A percentile compares a stretch with the other conserved stretches of the same genome.
Conservation (phyloP, 2,113 vertebrate genomes). For the Dipodomys stephensi region DNA sequence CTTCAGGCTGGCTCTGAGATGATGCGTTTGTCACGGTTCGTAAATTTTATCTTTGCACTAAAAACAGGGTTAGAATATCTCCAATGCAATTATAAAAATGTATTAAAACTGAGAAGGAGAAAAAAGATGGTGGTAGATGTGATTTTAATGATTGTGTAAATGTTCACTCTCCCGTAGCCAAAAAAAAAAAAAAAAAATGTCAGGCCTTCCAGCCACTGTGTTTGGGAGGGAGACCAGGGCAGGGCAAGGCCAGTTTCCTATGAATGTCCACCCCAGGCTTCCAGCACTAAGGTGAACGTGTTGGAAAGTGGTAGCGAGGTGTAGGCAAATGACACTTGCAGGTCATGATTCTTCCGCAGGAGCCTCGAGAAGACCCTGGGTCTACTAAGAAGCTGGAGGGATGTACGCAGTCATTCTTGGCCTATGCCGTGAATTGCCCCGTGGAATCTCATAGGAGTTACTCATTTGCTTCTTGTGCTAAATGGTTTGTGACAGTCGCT, state of each 20-base stretch:
- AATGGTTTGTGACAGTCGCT: neutral
- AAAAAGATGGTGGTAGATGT: slow-evolving; percentile 87
- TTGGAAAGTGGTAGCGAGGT: neutral
- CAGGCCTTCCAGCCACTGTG: slow-evolving; percentile 44
- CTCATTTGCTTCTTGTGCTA: neutral
- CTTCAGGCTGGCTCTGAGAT: slow-evolving; percentile 86
- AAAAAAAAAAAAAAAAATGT: slow-evolving; percentile 77
- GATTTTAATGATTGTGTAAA: slow-evolving; percentile 90
- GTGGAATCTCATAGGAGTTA: neutral
- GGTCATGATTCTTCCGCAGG: neutral
- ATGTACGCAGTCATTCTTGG: neutral
- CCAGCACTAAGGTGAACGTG: neutral
- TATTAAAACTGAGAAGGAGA: slow-evolving; percentile 89
- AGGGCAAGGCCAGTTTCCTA: slow-evolving; percentile 6
- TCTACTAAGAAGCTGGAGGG: too few species aligned
- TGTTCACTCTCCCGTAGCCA: slow-evolving; percentile 86
- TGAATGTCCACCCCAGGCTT: neutral
- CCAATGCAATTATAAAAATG: slow-evolving; percentile 91
- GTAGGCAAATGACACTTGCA: neutral
- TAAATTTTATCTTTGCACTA: slow-evolving; percentile 92
- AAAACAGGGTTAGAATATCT: slow-evolving; percentile 91
- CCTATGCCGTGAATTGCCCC: accelerated
- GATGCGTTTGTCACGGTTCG: slow-evolving; percentile 87
- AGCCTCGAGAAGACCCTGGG: too few species aligned
- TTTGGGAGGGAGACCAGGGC: slow-evolving; percentile 55